Percentiles rank a stretch among this genome's conserved stretches.
These are phyloP conservation scores for Pycnonotus jocosus DNA, from an alignment of 2,113 vertebrate species.

Conservation along the genomic window DNA sequence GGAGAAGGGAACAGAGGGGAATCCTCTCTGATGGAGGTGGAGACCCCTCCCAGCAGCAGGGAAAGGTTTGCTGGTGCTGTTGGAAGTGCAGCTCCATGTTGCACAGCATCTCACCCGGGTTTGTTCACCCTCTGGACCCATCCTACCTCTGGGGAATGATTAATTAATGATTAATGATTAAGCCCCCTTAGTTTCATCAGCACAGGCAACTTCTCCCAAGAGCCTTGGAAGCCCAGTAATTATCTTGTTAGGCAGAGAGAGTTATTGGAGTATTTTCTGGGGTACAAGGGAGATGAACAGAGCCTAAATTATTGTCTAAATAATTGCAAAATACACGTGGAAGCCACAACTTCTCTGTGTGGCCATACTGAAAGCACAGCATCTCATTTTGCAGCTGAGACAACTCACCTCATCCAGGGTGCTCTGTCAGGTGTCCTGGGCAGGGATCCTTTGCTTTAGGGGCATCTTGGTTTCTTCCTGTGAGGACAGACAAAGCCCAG, in stretches of 20 bases:
- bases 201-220: not conserved
- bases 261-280: not conserved
- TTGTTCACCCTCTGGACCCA: not conserved
- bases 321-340: not conserved
- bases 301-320: not conserved
- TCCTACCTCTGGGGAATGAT: not conserved
- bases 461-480: not conserved
- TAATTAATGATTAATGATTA: no score
- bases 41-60: not conserved
- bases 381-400: not conserved
- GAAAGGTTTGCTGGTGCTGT: not conserved
- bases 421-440: not conserved
- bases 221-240: not conserved
- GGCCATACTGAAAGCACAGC: not conserved
- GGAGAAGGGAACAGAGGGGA: not conserved
- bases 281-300: not conserved
- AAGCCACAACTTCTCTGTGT: not conserved
- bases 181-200: not conserved
- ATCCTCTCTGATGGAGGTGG: not conserved
- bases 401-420: slow-evolving; percentile 10
- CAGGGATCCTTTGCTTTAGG: not conserved
- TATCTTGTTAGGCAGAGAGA: not conserved
- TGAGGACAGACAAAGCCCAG: not conserved
- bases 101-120: not conserved
- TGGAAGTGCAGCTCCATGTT: accelerated